Percentiles rank a stretch among this genome's conserved stretches.
These are phyloP conservation scores for Conus canariensis DNA, from an alignment of 2,888 invertebrate genomes.

Conservation along the genomic window DNA sequence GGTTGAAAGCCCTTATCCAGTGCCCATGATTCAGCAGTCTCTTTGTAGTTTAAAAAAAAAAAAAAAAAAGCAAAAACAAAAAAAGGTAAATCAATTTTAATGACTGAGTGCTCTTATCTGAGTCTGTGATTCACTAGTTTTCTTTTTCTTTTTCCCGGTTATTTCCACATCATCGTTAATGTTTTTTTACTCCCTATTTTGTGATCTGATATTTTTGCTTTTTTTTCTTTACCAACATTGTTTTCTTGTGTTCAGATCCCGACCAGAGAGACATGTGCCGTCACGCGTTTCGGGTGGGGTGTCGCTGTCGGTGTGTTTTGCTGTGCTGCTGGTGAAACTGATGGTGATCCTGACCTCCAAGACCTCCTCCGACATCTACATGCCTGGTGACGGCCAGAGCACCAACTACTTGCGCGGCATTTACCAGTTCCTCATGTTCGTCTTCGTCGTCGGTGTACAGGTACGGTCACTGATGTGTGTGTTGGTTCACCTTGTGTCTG, in stretches of 20 bases:
- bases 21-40: no score
- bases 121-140: no score
- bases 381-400: conserved; percentile 77
- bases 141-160: no score
- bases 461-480: conserved; percentile 23
- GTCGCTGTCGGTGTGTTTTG: conserved; percentile 88
- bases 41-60: no score
- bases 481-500: not conserved
- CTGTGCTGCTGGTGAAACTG: conserved; percentile 94
- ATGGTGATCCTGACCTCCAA: conserved; percentile 95
- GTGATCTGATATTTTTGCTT: no score
- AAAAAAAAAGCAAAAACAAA: no score
- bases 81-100: no score
- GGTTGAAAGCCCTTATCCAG: no score
- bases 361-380: conserved; percentile 81
- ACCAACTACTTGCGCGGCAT: conserved; percentile 92
- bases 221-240: not conserved
- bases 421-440: conserved; percentile 91
- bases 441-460: conserved; percentile 92
- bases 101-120: no score
- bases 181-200: no score
- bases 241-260: conserved; percentile 10
- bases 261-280: conserved; percentile 76
- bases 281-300: conserved; percentile 79
- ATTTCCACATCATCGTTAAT: no score